Base-by-base conservation (phyloP, 2,113 vertebrate species). In the Hoplias malabaricus region DNA sequence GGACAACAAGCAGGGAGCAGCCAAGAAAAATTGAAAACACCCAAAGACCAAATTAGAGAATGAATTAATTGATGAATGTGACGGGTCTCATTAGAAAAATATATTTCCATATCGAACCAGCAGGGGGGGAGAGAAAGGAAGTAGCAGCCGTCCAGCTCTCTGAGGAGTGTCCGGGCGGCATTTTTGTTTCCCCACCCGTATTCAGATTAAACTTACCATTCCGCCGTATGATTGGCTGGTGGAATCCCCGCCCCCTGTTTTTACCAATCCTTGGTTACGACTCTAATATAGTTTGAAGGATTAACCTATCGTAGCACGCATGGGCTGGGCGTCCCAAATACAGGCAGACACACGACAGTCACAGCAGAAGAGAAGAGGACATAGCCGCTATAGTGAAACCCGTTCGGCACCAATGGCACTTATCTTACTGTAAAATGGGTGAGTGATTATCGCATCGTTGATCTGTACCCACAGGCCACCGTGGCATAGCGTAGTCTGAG, bases 361-460 rank as follows among this genome's bases (percentile, higher is more conserved):
- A 19, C n/a, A 53, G 48, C 48, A 10, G n/a, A 53, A 23, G n/a
- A n/a, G n/a, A n/a, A n/a, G n/a, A 43, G 23, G 11, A 31, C 56
- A 27, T 16, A 25, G 9, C 13, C 5, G 42, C 31, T 23, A 40
- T 6, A 12, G 25, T 10, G 16, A 40, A 27, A 12, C 42, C 9
- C 8, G n/a, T 48, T 23, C 11, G 12, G 38, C 34, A 62, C 59
- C n/a, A 29, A 80, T 83, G 81, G 84, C 72, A 66, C 76, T 43
- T 25, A 34, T 23, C 50, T 48, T 43, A 8, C 6, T 31, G 36
- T 83, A 81, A 78, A 72, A 85, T 85, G 84, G 81, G 81, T 85
- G 70, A 76, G 78, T 54, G 16, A 10, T 19, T 9, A 5, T 40
- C 10, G 1, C 1, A 62, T 43, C 19, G 6, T 54, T 36, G 25